Percentiles rank a stretch among this genome's conserved stretches.
phyloP scores from a whole-genome alignment of 2,888 invertebrate genomes.

The Erebia epiphron region DNA sequence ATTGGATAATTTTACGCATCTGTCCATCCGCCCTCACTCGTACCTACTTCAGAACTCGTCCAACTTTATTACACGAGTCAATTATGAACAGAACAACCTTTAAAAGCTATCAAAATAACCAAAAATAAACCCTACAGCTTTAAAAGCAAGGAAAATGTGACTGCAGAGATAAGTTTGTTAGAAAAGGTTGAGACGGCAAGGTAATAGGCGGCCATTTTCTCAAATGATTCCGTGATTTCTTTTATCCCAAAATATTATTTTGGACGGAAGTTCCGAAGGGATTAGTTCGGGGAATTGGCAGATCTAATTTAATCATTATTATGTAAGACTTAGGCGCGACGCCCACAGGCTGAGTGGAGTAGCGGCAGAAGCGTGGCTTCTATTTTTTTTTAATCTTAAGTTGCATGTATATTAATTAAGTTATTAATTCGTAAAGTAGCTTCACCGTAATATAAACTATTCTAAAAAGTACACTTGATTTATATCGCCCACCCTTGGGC shows the following conservation, averaged over 20 bases:
- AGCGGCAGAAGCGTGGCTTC: too few species aligned
- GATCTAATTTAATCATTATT: constrained; percentile 31
- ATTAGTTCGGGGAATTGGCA: constrained; percentile 43
- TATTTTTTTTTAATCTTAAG: too few species aligned
- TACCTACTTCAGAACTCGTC: constrained; percentile 42
- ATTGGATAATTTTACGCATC: constrained; percentile 52
- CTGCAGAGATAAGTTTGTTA: constrained; percentile 12
- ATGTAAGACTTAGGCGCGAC: background rate
- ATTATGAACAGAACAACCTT: constrained; percentile 23
- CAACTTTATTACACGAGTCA: constrained; percentile 42
- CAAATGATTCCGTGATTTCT: constrained; percentile 35
- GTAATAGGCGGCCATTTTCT: constrained; percentile 33
- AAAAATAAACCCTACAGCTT: constrained; percentile 10
- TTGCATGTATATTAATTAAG: too few species aligned
- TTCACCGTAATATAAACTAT: too few species aligned
- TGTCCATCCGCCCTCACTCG: constrained; percentile 39
- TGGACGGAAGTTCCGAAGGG: constrained; percentile 39
- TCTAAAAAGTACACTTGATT: too few species aligned
- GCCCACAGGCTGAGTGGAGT: too few species aligned
- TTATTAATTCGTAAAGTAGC: too few species aligned
- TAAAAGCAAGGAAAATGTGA: background rate
- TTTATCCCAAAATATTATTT: constrained; percentile 39
- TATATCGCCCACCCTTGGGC: too few species aligned
- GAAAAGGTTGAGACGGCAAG: constrained; percentile 27
- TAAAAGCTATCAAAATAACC: background rate